Evolutionary conservation across 2,888 invertebrate genomes (phyloP).

Genomic region (Dryadula phaetusa): DNA sequence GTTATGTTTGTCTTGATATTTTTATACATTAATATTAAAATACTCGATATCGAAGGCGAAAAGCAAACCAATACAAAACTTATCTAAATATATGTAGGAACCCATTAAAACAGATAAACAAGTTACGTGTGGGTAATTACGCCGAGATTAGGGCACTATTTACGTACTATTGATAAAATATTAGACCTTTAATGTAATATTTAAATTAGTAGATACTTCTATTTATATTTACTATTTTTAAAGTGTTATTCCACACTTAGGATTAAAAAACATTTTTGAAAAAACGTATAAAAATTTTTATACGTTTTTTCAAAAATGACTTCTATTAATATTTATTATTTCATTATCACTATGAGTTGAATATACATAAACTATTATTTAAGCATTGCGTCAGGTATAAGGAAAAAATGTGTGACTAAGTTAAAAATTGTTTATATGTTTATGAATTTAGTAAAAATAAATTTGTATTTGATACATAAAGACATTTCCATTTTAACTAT

Average conservation of each 20-base stretch:
- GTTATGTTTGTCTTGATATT: not conserved
- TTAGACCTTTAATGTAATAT: not conserved
- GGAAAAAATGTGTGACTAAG: not conserved
- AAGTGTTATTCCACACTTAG: no score
- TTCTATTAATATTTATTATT: not conserved
- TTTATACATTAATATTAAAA: slow-evolving; percentile 1
- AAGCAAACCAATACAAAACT: not conserved
- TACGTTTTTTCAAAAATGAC: no score
- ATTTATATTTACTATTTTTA: not conserved
- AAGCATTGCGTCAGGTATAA: slow-evolving; percentile 11
- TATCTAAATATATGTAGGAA: slow-evolving; percentile 14
- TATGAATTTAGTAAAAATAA: no score
- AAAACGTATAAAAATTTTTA: no score
- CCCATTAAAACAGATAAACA: slow-evolving; percentile 5
- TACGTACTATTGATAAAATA: not conserved
- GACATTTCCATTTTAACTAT: no score
- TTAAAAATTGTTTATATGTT: not conserved
- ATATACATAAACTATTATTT: slow-evolving; percentile 9
- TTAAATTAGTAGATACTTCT: not conserved
- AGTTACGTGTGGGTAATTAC: not conserved
- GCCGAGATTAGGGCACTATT: not conserved
- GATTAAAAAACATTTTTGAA: no score
- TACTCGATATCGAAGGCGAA: not conserved
- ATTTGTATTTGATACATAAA: no score
- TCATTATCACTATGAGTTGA: no score